These are phyloP conservation scores for Bos indicus DNA, from an alignment of 2,113 vertebrate genomes.

Conservation along the genomic window DNA sequence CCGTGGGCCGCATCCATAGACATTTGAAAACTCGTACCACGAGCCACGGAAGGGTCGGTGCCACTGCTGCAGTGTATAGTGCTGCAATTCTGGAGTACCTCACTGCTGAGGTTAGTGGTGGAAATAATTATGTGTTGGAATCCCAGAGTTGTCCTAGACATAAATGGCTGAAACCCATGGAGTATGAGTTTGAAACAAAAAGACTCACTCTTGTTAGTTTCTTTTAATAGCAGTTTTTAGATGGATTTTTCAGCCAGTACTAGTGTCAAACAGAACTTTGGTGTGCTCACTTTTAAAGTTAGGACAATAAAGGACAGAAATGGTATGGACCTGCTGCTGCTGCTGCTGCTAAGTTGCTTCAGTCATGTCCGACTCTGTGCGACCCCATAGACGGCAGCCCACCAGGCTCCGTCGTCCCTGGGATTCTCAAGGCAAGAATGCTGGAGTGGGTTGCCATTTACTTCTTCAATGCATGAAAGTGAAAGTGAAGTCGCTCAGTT, in stretches of 20 bases:
- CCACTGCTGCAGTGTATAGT: conserved; percentile 97
- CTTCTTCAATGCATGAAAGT: too few relatives aligned
- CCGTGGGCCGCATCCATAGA: conserved; percentile 97
- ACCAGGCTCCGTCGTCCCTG: too few relatives aligned
- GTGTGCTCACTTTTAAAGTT: not conserved
- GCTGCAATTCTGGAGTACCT: conserved; percentile 98
- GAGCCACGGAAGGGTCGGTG: conserved; percentile 96
- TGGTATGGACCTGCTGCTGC: not conserved
- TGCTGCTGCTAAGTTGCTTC: too few relatives aligned
- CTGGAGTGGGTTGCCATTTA: too few relatives aligned
- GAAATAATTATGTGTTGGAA: not conserved
- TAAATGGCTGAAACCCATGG: not conserved
- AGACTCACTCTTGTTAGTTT: not conserved
- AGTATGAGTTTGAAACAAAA: not conserved
- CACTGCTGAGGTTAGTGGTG: conserved; percentile 91
- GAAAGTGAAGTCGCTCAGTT: too few relatives aligned
- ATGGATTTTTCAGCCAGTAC: not conserved
- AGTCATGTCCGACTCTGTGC: too few relatives aligned
- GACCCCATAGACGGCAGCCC: too few relatives aligned
- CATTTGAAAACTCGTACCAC: conserved; percentile 98
- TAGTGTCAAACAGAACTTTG: not conserved
- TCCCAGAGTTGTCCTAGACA: not conserved
- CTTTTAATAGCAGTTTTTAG: not conserved
- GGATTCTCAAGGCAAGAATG: too few relatives aligned
- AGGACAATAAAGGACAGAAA: not conserved